Base-by-base conservation (phyloP, 2,888 invertebrate species). In the Zelleria hepariella region DNA sequence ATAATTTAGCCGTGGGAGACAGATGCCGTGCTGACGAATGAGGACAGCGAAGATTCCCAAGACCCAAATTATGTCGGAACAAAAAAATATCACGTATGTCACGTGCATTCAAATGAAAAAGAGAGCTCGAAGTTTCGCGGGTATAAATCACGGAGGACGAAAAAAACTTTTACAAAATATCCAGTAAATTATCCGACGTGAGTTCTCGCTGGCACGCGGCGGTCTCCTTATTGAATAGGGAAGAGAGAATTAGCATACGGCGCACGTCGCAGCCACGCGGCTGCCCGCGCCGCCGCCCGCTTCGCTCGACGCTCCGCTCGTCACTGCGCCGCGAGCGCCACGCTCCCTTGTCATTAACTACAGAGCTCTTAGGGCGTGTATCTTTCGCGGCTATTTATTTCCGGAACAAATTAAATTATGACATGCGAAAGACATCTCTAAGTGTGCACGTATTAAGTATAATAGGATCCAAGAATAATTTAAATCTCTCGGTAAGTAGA, bases 111-210 rank as follows among this genome's bases (percentile, higher is more conserved):
- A 88, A 87, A 88, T 87, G 86, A 86, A 87, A 86, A 87, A 85
- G 83, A 84, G 85, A 83, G 82, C 84, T 85, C 73, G 81, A 85
- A 88, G 86, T 87, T 88, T 86, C 80, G 80, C 82, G 85, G 81
- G 80, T 82, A 88, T 88, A 88, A 88, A 88, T 88, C 87, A 87
- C 87, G 80, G 86, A 84, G 78, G 85, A 82, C 80, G 84, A 86
- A 87, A 87, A 87, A 87, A 88, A 61, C 80, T 88, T 87, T 86
- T 86, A 87, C 88, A 87, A 87, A 87, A 87, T 88, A 87, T 86
- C 86, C 86, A 87, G 88, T 86, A 87, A 87, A 88, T 87, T 88
- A 87, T 87, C 86, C 85, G 86, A 86, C 87, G 87, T 86, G 88
- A 86, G 84, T 85, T 86, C 82, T 87, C 78, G 78, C 79, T 79